A percentile compares a stretch with the other conserved stretches of the same genome.
Evolutionary conservation across 2,113 vertebrate genomes (phyloP).

Genomic region (Atlantisia rogersi): DNA sequence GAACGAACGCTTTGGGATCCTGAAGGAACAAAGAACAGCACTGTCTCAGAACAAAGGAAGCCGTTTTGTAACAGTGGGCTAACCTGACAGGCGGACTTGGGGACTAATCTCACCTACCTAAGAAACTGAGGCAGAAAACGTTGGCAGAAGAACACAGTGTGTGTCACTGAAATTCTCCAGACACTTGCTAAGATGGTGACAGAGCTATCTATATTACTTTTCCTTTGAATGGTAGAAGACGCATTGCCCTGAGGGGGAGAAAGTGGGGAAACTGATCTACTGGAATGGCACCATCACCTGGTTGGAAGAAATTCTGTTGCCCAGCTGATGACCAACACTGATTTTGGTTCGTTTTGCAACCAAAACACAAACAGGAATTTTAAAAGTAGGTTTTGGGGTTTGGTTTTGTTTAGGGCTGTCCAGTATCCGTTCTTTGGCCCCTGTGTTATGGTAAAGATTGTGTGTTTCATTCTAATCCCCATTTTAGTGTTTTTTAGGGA

Average conservation of each 20-base stretch:
- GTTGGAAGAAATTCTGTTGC: conserved; percentile 51
- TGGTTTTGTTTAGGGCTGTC: conserved; percentile 27
- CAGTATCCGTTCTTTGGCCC: conserved; percentile 36
- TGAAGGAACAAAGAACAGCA: conserved; percentile 87
- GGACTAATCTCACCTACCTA: conserved; percentile 7
- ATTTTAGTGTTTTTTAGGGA: conserved; percentile 51
- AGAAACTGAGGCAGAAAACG: conserved; percentile 30
- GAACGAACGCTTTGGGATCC: conserved; percentile 93
- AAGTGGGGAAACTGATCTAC: conserved; percentile 6
- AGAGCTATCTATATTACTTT: conserved; percentile 63
- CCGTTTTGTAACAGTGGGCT: conserved; percentile 92
- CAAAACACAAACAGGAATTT: conserved; percentile 18
- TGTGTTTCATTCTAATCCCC: conserved; percentile 49
- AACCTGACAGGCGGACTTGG: conserved; percentile 34
- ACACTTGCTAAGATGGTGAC: conserved; percentile 67
- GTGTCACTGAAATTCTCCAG: conserved; percentile 63
- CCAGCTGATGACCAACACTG: conserved; percentile 4
- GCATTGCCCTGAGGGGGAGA: conserved; percentile 26
- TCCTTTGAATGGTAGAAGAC: conserved; percentile 64
- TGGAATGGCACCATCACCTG: conserved; percentile 32
- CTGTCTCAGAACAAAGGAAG: conserved; percentile 85
- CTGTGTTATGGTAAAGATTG: conserved; percentile 32
- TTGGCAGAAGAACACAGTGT: conserved; percentile 49
- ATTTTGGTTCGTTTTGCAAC: conserved; percentile 51
- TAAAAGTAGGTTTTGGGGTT: neutral